Percentiles rank a stretch among this genome's conserved stretches.
Evolutionary conservation across 2,113 vertebrate genomes (phyloP).

Genomic region (Apaloderma vittatum): DNA sequence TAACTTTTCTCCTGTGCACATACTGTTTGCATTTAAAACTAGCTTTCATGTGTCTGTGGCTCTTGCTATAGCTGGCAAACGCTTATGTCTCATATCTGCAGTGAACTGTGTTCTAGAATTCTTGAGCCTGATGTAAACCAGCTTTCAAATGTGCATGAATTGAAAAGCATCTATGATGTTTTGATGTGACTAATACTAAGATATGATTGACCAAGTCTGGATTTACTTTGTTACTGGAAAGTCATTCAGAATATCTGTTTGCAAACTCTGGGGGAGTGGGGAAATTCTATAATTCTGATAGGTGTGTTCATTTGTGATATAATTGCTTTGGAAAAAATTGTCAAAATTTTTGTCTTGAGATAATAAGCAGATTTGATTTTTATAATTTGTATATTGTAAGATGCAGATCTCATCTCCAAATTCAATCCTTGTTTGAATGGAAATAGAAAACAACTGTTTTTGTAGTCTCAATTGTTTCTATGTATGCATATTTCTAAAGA

Average conservation of each 20-base stretch:
- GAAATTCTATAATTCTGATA: background rate
- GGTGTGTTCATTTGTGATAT: background rate
- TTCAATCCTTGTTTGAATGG: background rate
- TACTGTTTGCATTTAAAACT: conserved; percentile 28
- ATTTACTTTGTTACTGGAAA: background rate
- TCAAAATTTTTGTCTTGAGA: background rate
- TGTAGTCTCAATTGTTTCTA: background rate
- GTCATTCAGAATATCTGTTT: background rate
- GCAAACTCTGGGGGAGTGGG: background rate
- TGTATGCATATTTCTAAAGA: background rate
- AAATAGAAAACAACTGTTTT: background rate
- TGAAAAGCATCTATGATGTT: conserved; percentile 30
- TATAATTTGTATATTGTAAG: background rate
- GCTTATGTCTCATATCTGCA: conserved; percentile 13
- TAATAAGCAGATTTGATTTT: background rate
- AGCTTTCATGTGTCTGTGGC: conserved; percentile 17
- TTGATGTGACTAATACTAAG: background rate
- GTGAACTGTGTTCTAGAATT: background rate
- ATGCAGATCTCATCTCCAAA: background rate
- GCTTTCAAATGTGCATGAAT: conserved; percentile 25
- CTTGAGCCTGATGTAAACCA: conserved; percentile 20
- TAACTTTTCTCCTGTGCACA: background rate
- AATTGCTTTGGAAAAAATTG: background rate
- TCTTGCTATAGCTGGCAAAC: conserved; percentile 15
- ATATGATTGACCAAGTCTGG: background rate